Evolutionary conservation across 2,113 vertebrate genomes (phyloP), one percentile per base, ranked within the genome.

Genomic region (Limanda limanda): DNA sequence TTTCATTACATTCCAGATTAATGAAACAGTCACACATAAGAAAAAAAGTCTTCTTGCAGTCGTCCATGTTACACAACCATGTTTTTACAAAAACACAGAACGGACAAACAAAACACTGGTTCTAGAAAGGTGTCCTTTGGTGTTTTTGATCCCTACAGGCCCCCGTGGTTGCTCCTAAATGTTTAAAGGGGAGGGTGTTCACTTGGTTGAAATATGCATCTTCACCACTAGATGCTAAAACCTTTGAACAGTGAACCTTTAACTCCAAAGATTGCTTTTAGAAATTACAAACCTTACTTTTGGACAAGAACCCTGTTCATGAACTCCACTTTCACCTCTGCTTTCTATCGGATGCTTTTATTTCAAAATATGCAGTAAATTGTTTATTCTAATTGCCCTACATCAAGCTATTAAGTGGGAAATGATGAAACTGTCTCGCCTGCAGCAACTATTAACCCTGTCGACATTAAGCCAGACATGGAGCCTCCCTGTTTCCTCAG

Each of bases 381-480:
- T 1, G 3, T n/a, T n/a, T 54, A 1, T n/a, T n/a, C 9, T 10
- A 54, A n/a, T 54, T 17, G 51, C 51, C 51, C 51, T 54, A 10
- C 18, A 54, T 54, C 1, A 3, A 18, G 45, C 45, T 52, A n/a
- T n/a, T 52, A 52, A 23, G 11, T 12, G 20, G 51, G 51, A 52
- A n/a, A 52, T 20, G 51, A 20, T 20, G 51, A 52, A 20, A 3
- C 51, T 52, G 18, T 55, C 51, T 27, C 1, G 3, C 23, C 57
- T 51, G 62, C 54, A 57, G 55, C 48, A 37, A n/a, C 51, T 51
- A 40, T 37, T 72, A 51, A 51, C 17, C 48, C 23, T 24, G 56
- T 27, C 52, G 18, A 3, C 60, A 42, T 63, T 12, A 42, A 42
- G 40, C 40, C 10, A 42, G 11, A 42, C 40, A 42, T 42, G 12